A percentile compares a stretch with the other conserved stretches of the same genome.
Evolutionary conservation across 2,888 invertebrate genomes (phyloP).

Genomic region (Chloroclystis v-ata): DNA sequence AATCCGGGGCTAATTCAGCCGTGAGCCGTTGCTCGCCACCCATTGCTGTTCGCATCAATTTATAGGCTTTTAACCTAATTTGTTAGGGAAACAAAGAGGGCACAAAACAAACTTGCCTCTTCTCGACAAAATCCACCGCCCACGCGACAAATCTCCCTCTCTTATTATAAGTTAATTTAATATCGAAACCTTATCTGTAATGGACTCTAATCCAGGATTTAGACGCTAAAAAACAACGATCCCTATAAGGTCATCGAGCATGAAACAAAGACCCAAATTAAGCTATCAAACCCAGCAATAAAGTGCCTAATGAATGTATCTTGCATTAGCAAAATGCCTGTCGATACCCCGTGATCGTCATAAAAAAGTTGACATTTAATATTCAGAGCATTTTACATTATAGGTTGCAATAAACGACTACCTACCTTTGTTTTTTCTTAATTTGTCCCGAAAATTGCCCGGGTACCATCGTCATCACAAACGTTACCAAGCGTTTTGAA

Average conservation of each 20-base stretch:
- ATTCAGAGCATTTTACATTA: conserved; percentile 47
- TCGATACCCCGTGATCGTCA: conserved; percentile 46
- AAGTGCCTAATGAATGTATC: conserved; percentile 63
- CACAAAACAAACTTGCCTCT: conserved; percentile 49
- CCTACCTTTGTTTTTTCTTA: conserved; percentile 40
- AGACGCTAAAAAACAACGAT: conserved; percentile 44
- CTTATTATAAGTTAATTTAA: conserved; percentile 55
- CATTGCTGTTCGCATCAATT: conserved; percentile 71
- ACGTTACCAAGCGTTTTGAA: too few relatives aligned
- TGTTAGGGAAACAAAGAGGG: conserved; percentile 51
- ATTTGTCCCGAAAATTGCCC: conserved; percentile 41
- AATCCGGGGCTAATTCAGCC: conserved; percentile 70
- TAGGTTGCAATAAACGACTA: conserved; percentile 51
- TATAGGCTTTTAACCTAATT: conserved; percentile 77
- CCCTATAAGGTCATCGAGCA: conserved; percentile 39
- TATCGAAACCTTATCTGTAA: conserved; percentile 49
- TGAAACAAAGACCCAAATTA: conserved; percentile 57
- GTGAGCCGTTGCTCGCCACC: conserved; percentile 66
- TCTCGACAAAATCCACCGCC: conserved; percentile 42
- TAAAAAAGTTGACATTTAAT: conserved; percentile 65
- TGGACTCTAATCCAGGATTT: conserved; percentile 50
- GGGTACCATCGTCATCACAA: conserved; percentile 37
- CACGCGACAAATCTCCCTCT: conserved; percentile 45
- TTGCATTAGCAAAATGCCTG: conserved; percentile 66
- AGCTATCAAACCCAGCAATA: conserved; percentile 64